Conservation (phyloP, 2,888 invertebrate genomes). For the Eulithis prunata region DNA sequence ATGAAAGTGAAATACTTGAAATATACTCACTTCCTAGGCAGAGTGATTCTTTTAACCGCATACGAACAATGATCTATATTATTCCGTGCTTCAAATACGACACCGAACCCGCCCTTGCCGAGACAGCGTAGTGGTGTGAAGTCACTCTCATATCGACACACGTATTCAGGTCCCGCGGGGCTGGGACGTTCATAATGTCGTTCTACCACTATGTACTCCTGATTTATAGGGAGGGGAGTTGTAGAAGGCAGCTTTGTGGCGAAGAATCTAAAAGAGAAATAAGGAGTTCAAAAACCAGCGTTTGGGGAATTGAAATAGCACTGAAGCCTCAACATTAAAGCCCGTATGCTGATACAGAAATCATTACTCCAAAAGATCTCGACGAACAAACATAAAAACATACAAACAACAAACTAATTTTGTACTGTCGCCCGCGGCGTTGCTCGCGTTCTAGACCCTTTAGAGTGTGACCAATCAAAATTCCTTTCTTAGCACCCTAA, state of each 20-base stretch:
- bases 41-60: slow-evolving; percentile 96
- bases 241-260: slow-evolving; percentile 57
- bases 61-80: slow-evolving; percentile 97
- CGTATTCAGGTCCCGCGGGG: slow-evolving; percentile 61
- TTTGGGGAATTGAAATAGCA: too few species aligned
- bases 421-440: too few species aligned
- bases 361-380: too few species aligned
- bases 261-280: slow-evolving; percentile 51
- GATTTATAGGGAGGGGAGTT: slow-evolving; percentile 59
- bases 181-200: slow-evolving; percentile 60
- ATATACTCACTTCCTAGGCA: slow-evolving; percentile 87
- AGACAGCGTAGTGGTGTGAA: slow-evolving; percentile 92
- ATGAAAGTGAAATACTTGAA: too few species aligned
- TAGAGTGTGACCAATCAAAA: too few species aligned
- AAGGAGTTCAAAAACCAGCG: too few species aligned
- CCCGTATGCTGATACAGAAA: too few species aligned
- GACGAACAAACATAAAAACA: too few species aligned
- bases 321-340: too few species aligned
- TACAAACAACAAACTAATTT: too few species aligned
- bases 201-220: slow-evolving; percentile 70
- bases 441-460: too few species aligned
- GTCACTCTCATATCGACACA: slow-evolving; percentile 90
- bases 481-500: too few species aligned
- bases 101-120: slow-evolving; percentile 97
- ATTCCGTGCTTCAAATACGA: slow-evolving; percentile 97